These are phyloP conservation scores for Synodontis membranacea DNA, from an alignment of 2,113 vertebrate species.

Conservation along the genomic window DNA sequence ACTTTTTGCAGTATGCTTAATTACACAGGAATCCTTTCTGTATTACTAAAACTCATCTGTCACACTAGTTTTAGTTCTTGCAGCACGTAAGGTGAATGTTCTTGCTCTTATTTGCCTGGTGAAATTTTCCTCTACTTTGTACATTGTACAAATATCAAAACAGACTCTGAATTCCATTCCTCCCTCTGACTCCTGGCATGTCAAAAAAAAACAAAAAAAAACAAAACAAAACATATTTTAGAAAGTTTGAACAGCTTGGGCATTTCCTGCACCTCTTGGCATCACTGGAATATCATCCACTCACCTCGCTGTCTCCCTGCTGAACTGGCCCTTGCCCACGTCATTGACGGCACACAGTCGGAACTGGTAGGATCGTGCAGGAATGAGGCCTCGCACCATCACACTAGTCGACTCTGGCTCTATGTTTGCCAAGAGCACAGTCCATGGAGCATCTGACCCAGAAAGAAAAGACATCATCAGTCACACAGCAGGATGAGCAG, in stretches of 20 bases:
- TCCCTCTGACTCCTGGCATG: background rate
- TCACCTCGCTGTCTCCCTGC: conserved; percentile 93
- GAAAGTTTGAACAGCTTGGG: background rate
- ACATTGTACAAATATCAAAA: background rate
- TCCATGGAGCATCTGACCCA: conserved; percentile 88
- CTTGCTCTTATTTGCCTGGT: background rate
- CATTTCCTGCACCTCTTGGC: background rate
- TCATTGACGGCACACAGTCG: conserved; percentile 92
- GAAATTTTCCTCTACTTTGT: background rate
- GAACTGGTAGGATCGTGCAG: conserved; percentile 94
- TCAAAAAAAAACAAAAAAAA: too few species aligned
- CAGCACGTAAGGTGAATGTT: background rate
- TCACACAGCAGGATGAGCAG: background rate
- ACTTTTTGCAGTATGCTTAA: background rate
- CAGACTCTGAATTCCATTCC: background rate
- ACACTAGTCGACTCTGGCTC: conserved; percentile 83
- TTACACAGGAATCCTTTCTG: background rate
- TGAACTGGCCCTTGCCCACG: conserved; percentile 93
- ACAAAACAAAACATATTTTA: background rate
- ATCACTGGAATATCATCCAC: conserved; percentile 35
- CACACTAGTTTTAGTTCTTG: background rate
- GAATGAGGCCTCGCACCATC: conserved; percentile 84
- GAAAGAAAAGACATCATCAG: conserved; percentile 14
- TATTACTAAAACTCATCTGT: background rate
- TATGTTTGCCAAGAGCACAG: conserved; percentile 84